A percentile compares a stretch with the other conserved stretches of the same genome.
Conservation (phyloP, 2,113 vertebrate genomes). For the Penelope pileata region DNA sequence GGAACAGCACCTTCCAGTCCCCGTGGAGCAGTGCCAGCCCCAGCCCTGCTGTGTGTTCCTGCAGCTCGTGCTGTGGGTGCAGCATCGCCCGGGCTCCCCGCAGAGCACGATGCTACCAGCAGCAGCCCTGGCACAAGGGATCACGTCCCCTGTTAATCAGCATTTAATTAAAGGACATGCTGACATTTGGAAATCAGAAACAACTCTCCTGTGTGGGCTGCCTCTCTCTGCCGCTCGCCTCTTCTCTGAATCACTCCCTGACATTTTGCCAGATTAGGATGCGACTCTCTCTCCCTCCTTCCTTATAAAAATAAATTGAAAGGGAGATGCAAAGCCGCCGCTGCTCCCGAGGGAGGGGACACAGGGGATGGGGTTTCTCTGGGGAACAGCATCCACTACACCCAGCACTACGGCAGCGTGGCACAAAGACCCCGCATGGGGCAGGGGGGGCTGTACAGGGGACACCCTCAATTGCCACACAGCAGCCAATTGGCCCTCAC, state of each 20-base stretch:
- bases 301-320: constrained; percentile 55
- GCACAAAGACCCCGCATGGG: not conserved
- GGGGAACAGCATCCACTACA: not conserved
- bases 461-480: fast-evolving
- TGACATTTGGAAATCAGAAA: constrained; percentile 76
- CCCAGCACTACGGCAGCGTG: fast-evolving
- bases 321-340: constrained; percentile 1
- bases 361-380: not conserved
- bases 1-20: not conserved
- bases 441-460: not conserved
- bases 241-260: constrained; percentile 71
- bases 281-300: not conserved
- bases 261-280: constrained; percentile 72
- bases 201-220: constrained; percentile 69
- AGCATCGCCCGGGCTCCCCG: not conserved
- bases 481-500: too few relatives aligned
- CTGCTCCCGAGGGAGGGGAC: not conserved
- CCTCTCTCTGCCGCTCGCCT: constrained; percentile 59
- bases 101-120: not conserved
- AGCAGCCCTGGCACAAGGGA: not conserved
- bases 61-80: not conserved
- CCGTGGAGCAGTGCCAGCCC: not conserved
- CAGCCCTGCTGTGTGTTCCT: fast-evolving
- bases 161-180: constrained; percentile 76
- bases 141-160: constrained; percentile 69